These are phyloP conservation scores for Sicus ferrugineus DNA, from an alignment of 2,888 invertebrate species.

Conservation along the genomic window DNA sequence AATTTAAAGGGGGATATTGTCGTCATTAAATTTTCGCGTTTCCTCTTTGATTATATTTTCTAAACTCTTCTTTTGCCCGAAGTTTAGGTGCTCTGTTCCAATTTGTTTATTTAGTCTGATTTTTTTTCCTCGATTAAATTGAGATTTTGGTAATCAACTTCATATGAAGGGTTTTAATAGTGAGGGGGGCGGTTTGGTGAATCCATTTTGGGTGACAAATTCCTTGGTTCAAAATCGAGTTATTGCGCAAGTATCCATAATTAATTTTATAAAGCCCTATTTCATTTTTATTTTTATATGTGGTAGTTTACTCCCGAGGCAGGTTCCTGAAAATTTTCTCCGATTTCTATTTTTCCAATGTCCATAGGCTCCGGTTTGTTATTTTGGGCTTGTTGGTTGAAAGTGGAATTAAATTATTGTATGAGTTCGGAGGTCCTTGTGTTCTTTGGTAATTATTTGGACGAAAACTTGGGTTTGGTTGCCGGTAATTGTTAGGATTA, in stretches of 20 bases:
- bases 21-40: no score
- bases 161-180: conserved; percentile 32
- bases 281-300: conserved; percentile 35
- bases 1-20: no score
- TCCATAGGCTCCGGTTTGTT: conserved; percentile 39
- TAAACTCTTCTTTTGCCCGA: no score
- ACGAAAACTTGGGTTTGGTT: no score
- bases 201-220: conserved; percentile 33
- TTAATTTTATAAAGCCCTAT: conserved; percentile 32
- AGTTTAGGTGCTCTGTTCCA: conserved; percentile 19
- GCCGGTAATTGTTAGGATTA: no score
- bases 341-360: conserved; percentile 27
- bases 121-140: conserved; percentile 24
- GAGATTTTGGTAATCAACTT: conserved; percentile 15
- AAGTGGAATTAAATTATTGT: no score
- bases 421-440: no score
- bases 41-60: no score
- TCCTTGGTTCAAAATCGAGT: conserved; percentile 34
- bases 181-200: not conserved
- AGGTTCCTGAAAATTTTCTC: conserved; percentile 29
- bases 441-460: no score
- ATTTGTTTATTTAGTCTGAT: conserved; percentile 17
- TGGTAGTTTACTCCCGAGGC: conserved; percentile 37
- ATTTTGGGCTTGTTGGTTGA: no score
- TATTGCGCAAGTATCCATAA: conserved; percentile 37